Evolutionary conservation across 2,888 invertebrate species (phyloP), one percentile per base, ranked within the genome.

Genomic region (Netelia inedita): DNA sequence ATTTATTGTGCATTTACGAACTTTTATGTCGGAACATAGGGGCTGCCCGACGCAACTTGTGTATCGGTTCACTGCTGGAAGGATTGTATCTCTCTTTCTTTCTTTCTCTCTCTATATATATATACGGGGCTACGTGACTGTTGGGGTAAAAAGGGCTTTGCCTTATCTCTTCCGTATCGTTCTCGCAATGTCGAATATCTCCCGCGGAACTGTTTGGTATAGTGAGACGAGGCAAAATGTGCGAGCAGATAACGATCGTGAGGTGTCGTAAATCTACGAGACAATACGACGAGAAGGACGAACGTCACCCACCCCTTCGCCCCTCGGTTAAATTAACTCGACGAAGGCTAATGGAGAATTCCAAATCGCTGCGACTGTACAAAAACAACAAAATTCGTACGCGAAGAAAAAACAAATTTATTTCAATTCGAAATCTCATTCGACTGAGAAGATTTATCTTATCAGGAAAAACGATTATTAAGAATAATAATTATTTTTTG

Each of bases 1-100:
- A 50, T 73, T 72, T 72, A 57, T 43, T 57, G 43, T 72, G 72
- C 72, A 59, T 72, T 73, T 73, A 73, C 59, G 72, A 59, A 72
- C 72, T 72, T 72, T 72, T 72, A 59, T 72, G 72, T 43, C 10
- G 14, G 59, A 59, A 59, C 23, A 69, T 23, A 16, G 72, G 43
- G 59, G 72, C 21, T 43, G 21, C 41, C 5, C 57, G 16, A 19
- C 9, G 19, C 19, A 16, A n/a, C 53, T 16, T n/a, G 14, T 59
- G 59, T 59, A 14, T 55, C 43, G 43, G 11, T 61, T 43, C 43
- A 59, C 72, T 61, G 21, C 57, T 71, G 55, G 14, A 43, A 59
- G 59, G 59, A 43, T 28, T 28, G 8, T 19, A 8, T 1, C 19
- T 23, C n/a, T n/a, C n/a, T n/a, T 16, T 46, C 10, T 46, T 11